Evolutionary conservation across 1,140 invertebrate genomes (phyloP).

Genomic region (Diabrotica undecimpunctata): DNA sequence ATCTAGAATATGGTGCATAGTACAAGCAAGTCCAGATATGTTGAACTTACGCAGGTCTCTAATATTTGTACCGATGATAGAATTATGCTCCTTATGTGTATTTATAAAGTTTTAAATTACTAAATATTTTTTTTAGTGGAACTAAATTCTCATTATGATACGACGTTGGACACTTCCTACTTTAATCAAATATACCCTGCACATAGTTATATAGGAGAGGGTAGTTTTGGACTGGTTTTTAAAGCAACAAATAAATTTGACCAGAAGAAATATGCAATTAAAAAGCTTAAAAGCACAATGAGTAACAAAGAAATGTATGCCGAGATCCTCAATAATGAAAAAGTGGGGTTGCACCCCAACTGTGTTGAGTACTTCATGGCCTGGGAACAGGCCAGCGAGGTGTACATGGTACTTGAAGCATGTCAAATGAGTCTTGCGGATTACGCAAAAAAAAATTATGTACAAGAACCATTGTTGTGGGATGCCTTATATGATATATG

Average conservation of each 20-base stretch:
- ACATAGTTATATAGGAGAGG: conserved; percentile 61
- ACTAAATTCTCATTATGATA: conserved; percentile 31
- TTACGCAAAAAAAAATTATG: conserved; percentile 47
- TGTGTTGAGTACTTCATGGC: conserved; percentile 65
- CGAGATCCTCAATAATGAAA: conserved; percentile 69
- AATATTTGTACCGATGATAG: too few relatives aligned
- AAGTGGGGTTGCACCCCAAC: conserved; percentile 64
- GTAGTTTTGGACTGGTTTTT: conserved; percentile 73
- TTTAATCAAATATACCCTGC: conserved; percentile 66
- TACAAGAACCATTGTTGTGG: conserved; percentile 49
- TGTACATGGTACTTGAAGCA: conserved; percentile 73
- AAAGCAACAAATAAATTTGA: conserved; percentile 64
- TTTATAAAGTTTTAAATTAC: too few relatives aligned
- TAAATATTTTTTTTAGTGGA: conserved; percentile 28
- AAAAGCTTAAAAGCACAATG: conserved; percentile 58
- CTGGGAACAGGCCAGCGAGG: conserved; percentile 69
- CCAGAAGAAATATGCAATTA: conserved; percentile 63
- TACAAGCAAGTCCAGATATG: too few relatives aligned
- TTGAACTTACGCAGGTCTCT: too few relatives aligned
- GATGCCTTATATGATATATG: conserved; percentile 47
- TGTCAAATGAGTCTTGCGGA: conserved; percentile 55
- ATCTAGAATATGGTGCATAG: too few relatives aligned
- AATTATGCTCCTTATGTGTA: too few relatives aligned
- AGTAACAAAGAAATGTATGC: conserved; percentile 59
- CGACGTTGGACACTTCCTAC: conserved; percentile 41